These are phyloP conservation scores for Drosophila mojavensis DNA, from an alignment of 1,140 invertebrate species.

Conservation along the genomic window DNA sequence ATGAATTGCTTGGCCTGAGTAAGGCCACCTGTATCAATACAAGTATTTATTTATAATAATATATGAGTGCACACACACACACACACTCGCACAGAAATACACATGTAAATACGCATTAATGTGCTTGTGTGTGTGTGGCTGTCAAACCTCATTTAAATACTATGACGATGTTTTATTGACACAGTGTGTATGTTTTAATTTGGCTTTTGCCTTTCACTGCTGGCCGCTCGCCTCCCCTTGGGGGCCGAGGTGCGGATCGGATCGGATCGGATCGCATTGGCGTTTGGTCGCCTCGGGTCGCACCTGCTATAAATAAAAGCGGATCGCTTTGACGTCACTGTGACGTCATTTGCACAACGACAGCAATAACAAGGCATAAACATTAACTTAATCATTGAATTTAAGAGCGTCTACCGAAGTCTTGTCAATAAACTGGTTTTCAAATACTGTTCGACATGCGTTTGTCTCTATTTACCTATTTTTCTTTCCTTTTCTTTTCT, in stretches of 20 bases:
- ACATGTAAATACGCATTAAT: not conserved
- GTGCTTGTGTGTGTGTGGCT: constrained; percentile 40
- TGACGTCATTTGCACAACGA: constrained; percentile 72
- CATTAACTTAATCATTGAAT: constrained; percentile 75
- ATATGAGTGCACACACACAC: not conserved
- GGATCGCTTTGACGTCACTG: constrained; percentile 76
- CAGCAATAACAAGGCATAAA: constrained; percentile 73
- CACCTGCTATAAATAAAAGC: constrained; percentile 71
- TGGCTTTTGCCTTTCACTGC: constrained; percentile 68
- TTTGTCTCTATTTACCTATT: constrained; percentile 9
- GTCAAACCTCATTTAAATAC: constrained; percentile 80
- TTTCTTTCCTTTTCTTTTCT: not conserved
- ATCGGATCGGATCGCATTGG: not conserved
- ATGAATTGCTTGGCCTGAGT: constrained; percentile 42
- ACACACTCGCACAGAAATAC: not conserved
- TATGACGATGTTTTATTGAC: constrained; percentile 81
- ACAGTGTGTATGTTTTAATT: constrained; percentile 79
- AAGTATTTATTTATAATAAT: constrained; percentile 37
- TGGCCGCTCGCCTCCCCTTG: constrained; percentile 16
- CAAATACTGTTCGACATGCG: constrained; percentile 11
- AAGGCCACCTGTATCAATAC: constrained; percentile 73
- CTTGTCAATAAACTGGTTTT: constrained; percentile 60
- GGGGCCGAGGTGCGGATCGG: constrained; percentile 4
- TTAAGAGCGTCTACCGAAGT: constrained; percentile 67
- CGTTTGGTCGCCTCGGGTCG: constrained; percentile 9